Evolutionary conservation across 1,140 invertebrate genomes (phyloP).

Genomic region (Ceratina japonica): DNA sequence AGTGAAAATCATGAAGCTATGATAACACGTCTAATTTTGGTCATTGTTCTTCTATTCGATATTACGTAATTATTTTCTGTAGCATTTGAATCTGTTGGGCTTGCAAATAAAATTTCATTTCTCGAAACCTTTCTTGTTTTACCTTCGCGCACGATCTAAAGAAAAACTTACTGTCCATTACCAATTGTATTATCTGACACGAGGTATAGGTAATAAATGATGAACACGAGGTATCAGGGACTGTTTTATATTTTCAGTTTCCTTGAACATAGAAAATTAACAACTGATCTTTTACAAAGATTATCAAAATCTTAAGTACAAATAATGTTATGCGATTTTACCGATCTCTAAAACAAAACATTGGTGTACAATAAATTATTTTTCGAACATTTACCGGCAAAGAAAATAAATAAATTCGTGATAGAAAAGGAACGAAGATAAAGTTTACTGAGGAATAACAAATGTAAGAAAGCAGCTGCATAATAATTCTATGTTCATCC

Average conservation of each 20-base stretch:
- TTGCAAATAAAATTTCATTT: constrained; percentile 57
- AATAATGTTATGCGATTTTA: constrained; percentile 18
- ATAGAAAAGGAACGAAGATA: constrained; percentile 7
- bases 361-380: neutral
- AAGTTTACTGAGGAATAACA: constrained; percentile 34
- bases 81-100: constrained; percentile 40
- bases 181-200: too few relatives aligned
- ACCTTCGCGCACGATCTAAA: too few relatives aligned
- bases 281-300: constrained; percentile 26
- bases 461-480: constrained; percentile 32
- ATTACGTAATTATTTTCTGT: constrained; percentile 37
- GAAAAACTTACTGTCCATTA: neutral
- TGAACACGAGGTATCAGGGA: too few relatives aligned
- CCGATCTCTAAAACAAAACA: neutral
- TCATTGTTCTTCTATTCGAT: constrained; percentile 17
- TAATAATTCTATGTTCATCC: constrained; percentile 52
- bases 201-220: neutral
- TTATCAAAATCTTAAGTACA: constrained; percentile 37
- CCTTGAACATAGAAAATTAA: constrained; percentile 57
- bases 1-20: constrained; percentile 2
- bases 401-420: constrained; percentile 27
- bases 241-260: constrained; percentile 49
- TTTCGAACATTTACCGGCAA: constrained; percentile 2
- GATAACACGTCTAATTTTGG: constrained; percentile 4
- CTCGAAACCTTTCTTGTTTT: constrained; percentile 6